Percentiles rank a stretch among this genome's conserved stretches.
phyloP scores from a whole-genome alignment of 2,113 vertebrate species.

The Psophia crepitans region DNA sequence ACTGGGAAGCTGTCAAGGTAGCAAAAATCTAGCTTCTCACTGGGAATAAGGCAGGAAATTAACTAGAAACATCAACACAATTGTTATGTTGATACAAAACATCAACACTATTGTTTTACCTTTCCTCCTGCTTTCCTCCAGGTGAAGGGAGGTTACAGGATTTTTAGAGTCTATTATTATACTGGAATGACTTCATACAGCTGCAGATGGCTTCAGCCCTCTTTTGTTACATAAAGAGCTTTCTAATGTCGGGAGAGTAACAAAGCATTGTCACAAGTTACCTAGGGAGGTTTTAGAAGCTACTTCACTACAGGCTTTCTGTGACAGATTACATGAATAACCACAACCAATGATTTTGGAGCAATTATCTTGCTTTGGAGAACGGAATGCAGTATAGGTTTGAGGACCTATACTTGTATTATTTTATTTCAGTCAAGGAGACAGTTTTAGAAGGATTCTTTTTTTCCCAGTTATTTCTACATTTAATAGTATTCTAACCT shows the following conservation, averaged over 20 bases:
- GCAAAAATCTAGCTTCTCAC: background rate
- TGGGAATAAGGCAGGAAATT: constrained; percentile 8
- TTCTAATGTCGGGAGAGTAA: background rate
- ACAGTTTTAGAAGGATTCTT: background rate
- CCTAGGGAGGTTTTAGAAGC: background rate
- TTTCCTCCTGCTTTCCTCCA: constrained; percentile 34
- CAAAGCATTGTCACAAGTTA: background rate
- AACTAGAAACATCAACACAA: background rate
- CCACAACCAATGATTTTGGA: background rate
- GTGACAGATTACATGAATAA: background rate
- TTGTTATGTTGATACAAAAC: background rate
- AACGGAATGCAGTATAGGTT: background rate
- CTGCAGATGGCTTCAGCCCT: background rate
- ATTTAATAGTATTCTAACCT: background rate
- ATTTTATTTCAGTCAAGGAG: background rate
- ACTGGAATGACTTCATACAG: background rate
- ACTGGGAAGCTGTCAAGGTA: background rate
- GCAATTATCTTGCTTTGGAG: background rate
- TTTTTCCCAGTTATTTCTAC: background rate
- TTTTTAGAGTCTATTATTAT: background rate
- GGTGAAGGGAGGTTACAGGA: background rate
- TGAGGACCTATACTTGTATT: background rate
- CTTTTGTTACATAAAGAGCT: background rate
- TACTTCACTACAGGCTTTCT: background rate
- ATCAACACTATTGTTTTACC: constrained; percentile 35